Evolutionary conservation across 2,113 vertebrate genomes (phyloP).

Genomic region (Chionomys nivalis): DNA sequence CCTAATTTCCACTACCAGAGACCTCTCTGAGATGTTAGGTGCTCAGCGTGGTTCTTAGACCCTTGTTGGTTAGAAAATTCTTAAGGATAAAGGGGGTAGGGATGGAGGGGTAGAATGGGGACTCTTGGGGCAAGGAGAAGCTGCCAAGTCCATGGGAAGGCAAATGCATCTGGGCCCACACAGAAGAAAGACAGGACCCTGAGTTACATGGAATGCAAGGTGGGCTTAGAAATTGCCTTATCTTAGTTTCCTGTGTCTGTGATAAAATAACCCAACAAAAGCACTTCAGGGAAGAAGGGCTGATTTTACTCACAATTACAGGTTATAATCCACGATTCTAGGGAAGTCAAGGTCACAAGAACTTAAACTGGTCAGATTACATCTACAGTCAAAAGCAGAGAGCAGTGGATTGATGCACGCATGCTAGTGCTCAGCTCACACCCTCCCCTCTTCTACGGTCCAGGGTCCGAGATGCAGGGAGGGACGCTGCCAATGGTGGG

Average conservation of each 20-base stretch:
- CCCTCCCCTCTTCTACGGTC: neutral
- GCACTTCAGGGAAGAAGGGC: neutral
- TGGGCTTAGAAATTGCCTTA: neutral
- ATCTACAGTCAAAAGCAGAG: neutral
- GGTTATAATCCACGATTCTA: neutral
- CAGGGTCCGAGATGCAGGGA: neutral
- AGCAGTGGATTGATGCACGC: too few relatives aligned
- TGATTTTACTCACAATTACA: neutral
- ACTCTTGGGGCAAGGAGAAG: neutral
- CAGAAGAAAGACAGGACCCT: neutral
- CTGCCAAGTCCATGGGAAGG: neutral
- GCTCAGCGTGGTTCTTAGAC: neutral
- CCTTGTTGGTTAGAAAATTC: neutral
- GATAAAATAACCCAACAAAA: neutral
- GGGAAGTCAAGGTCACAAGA: neutral
- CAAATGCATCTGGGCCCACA: neutral
- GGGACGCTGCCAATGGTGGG: neutral
- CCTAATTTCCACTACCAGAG: neutral
- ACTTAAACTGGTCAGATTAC: too few relatives aligned
- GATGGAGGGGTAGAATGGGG: neutral
- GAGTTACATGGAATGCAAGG: neutral
- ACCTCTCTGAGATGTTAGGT: neutral
- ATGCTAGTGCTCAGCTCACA: neutral
- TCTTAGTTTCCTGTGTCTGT: neutral
- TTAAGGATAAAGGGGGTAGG: neutral